Evolutionary conservation across 2,797 vertebrate genomes (phyloP), one percentile per base, ranked within the genome.

Genomic region (Hybognathus amarus): DNA sequence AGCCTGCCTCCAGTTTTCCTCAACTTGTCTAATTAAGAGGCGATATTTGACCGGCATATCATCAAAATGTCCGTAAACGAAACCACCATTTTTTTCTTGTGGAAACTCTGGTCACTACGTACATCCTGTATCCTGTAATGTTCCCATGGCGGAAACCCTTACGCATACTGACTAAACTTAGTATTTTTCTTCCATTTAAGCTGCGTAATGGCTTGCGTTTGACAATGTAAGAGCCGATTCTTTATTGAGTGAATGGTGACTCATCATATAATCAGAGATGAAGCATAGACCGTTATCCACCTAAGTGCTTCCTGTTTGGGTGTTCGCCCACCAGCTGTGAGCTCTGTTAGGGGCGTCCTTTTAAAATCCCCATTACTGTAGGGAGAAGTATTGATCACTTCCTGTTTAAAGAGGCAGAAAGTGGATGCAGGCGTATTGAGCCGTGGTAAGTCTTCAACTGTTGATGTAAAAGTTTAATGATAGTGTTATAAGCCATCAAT

Each of bases 251-350:
- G 30, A 27, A 27, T 52, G 50, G 50, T 63, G 81, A 84, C 50
- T 77, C 69, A 63, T 88, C 20, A 75, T 61, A 70, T 64, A 59
- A 64, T 79, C 76, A 74, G 24, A 82, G 78, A 73, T 74, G n/a
- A 45, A 86, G 81, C 59, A 69, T 10, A 67, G 54, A 54, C 79
- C 22, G 22, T 40, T 64, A 83, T 56, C 82, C 40, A 45, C 68
- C 64, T 30, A 77, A 87, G 52, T 42, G 68, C 81, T 87, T 87
- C 84, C 87, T 86, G 80, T 61, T 79, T 77, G 76, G 67, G 77
- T 47, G 61, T 61, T 42, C 9, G 70, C 79, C 82, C 66, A 24
- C 84, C 45, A 80, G 50, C 79, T 71, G 84, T 56, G 54, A 30
- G 30, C 45, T 67, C 81, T 30, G 36, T 33, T 77, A 75, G 75